Evolutionary conservation across 2,113 vertebrate genomes (phyloP), one percentile per base, ranked within the genome.

Genomic region (Myotis davidii): DNA sequence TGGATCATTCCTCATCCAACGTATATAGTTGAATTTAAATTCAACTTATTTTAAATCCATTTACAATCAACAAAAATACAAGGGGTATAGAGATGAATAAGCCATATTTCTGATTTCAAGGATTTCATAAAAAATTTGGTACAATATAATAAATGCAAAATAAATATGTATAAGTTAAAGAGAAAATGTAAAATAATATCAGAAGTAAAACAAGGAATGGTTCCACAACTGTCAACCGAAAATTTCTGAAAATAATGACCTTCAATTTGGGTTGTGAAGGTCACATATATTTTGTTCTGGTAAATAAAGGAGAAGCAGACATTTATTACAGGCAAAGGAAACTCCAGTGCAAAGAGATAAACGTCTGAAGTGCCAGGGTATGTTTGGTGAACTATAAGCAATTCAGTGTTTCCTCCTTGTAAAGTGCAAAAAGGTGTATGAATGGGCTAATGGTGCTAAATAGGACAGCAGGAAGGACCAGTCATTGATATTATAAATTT

Each of bases 331-430:
- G 48, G 21, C 78, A 93, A 85, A 70, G 45, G 52, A 18, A 88
- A 88, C 20, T 59, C 67, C 85, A 81, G 25, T 85, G 18, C n/a
- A 78, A 59, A 92, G 74, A 83, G 34, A 93, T 52, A 73, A 93
- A 94, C 69, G 50, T 82, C n/a, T 54, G 59, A 97, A 97, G 88
- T 77, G 83, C 20, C 78, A 94, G 23, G 42, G n/a, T 84, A 14
- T 90, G 8, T 67, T 65, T 83, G 50, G 52, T 77, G 29, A 94
- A 45, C 91, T 91, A 48, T 32, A n/a, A 54, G 73, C 45, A 88
- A 77, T 61, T 85, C 77, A 83, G 18, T 42, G 25, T 9, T 85
- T 82, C 85, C 48, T 14, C 27, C 61, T 78, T 77, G 11, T 27
- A 73, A 78, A 82, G 69, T 42, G 6, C 14, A 64, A 21, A 11